Conservation (phyloP, 2,888 invertebrate genomes). For the Heliconius ethilla region DNA sequence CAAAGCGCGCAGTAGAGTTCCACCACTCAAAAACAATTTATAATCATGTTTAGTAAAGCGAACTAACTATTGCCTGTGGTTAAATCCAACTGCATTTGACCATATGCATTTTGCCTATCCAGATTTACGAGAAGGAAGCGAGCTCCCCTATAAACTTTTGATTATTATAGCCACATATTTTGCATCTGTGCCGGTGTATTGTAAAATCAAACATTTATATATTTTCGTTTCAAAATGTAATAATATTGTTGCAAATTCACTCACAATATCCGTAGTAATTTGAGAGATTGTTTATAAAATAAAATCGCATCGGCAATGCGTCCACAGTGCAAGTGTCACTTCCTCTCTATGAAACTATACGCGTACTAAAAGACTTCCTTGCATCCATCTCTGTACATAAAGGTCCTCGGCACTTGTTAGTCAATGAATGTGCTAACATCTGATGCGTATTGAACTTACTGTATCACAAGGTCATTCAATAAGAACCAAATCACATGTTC, state of each 20-base stretch:
- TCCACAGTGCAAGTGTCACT: conserved; percentile 71
- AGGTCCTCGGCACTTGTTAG: conserved; percentile 49
- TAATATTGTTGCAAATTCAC: conserved; percentile 41
- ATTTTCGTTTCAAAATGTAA: conserved; percentile 43
- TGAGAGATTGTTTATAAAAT: conserved; percentile 76
- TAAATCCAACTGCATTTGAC: not conserved
- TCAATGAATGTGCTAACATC: conserved; percentile 49
- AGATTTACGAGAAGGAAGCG: not conserved
- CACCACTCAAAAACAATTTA: too few relatives aligned
- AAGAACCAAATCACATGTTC: not conserved
- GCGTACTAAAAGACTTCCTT: conserved; percentile 64
- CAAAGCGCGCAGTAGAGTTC: too few relatives aligned
- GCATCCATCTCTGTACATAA: conserved; percentile 53
- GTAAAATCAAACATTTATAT: conserved; percentile 5
- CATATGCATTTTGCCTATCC: not conserved
- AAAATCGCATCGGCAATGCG: conserved; percentile 73
- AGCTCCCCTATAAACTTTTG: not conserved
- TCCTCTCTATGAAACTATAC: conserved; percentile 68
- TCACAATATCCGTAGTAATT: conserved; percentile 55
- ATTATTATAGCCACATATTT: not conserved
- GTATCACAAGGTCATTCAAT: conserved; percentile 30
- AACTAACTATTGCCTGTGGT: too few relatives aligned
- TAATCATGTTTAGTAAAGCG: too few relatives aligned
- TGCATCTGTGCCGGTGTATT: not conserved
- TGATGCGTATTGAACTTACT: conserved; percentile 20